Conservation (phyloP, 2,888 invertebrate species). For the Eueremaeus valkanovi region DNA sequence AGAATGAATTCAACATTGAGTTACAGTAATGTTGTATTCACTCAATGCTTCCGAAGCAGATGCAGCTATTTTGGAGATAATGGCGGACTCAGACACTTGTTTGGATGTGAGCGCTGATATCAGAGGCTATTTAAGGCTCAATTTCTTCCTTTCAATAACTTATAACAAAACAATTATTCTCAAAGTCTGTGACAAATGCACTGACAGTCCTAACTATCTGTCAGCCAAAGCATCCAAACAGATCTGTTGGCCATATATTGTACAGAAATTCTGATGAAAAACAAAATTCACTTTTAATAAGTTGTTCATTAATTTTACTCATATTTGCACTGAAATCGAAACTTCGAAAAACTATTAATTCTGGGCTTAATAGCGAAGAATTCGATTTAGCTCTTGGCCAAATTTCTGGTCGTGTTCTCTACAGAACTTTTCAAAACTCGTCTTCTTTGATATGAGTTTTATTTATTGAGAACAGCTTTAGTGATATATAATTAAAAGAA, state of each 20-base stretch:
- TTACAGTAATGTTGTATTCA: neutral
- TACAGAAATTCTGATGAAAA: no score
- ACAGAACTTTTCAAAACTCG: neutral
- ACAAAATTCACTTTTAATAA: no score
- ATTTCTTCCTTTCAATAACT: no score
- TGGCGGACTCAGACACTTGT: slow-evolving; percentile 9
- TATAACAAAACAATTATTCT: no score
- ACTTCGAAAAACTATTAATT: neutral
- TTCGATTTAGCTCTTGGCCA: neutral
- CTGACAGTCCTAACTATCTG: neutral
- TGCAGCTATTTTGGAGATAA: slow-evolving; percentile 7
- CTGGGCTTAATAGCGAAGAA: neutral
- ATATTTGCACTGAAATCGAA: neutral
- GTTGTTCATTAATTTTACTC: no score
- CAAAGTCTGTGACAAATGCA: no score
- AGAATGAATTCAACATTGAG: neutral
- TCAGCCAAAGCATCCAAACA: neutral
- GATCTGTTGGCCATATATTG: no score
- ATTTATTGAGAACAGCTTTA: no score
- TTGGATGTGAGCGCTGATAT: neutral
- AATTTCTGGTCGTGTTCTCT: neutral
- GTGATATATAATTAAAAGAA: neutral
- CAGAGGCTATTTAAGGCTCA: neutral
- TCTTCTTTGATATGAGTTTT: neutral
- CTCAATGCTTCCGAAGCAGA: neutral